A percentile compares a stretch with the other conserved stretches of the same genome.
Conservation (phyloP, 2,888 invertebrate genomes). For the Pammene aurita region DNA sequence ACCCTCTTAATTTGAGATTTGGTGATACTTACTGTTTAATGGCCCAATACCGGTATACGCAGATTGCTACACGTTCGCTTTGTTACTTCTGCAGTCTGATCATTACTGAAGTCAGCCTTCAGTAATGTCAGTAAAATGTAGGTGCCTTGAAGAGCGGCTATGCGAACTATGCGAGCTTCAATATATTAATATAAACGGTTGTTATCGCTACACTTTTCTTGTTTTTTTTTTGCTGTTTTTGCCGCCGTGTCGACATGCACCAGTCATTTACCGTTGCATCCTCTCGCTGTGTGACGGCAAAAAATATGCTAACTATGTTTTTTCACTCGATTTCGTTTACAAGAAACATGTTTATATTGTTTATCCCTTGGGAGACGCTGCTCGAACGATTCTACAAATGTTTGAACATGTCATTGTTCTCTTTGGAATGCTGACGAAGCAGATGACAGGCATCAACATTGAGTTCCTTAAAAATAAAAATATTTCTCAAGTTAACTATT, state of each 20-base stretch:
- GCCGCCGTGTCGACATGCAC: slow-evolving; percentile 36
- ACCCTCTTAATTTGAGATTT: no score
- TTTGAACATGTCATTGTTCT: slow-evolving; percentile 26
- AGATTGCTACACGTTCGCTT: no score
- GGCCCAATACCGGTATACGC: no score
- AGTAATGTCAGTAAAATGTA: no score
- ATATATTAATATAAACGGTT: slow-evolving; percentile 33
- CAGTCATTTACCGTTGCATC: slow-evolving; percentile 39
- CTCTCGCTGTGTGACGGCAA: slow-evolving; percentile 13
- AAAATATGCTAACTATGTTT: slow-evolving; percentile 25
- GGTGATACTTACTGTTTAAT: no score
- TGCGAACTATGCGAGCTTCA: neutral
- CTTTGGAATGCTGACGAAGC: slow-evolving; percentile 23
- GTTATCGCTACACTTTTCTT: slow-evolving; percentile 10
- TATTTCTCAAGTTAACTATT: neutral
- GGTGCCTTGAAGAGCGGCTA: no score
- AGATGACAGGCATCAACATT: slow-evolving; percentile 21
- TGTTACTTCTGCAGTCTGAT: no score
- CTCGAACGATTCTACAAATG: slow-evolving; percentile 5
- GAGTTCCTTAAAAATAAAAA: slow-evolving; percentile 15
- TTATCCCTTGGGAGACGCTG: slow-evolving; percentile 12
- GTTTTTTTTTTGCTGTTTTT: slow-evolving; percentile 31
- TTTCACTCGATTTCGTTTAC: slow-evolving; percentile 10
- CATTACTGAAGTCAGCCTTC: no score
- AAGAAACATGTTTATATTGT: slow-evolving; percentile 5